Evolutionary conservation across 2,888 invertebrate genomes (phyloP).

Genomic region (Folsomia candida): DNA sequence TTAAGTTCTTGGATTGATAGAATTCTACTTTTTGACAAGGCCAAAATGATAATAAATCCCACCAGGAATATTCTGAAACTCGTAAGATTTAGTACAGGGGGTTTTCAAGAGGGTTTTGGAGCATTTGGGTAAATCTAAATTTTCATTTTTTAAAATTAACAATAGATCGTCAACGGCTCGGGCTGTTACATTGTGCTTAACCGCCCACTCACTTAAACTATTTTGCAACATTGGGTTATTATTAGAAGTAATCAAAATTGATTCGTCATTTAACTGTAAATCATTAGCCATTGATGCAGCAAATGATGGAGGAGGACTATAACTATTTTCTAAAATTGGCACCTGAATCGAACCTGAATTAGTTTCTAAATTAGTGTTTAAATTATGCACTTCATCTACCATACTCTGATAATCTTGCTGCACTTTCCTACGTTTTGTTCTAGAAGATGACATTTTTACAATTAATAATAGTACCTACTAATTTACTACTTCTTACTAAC

Average conservation of each 20-base stretch:
- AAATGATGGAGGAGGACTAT: no score
- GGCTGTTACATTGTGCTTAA: background rate
- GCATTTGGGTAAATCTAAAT: background rate
- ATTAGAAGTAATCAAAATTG: background rate
- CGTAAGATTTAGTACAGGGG: background rate
- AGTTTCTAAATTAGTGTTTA: no score
- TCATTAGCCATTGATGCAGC: no score
- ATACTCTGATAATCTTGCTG: background rate
- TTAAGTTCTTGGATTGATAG: background rate
- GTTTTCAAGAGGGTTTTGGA: background rate
- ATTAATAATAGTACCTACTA: no score
- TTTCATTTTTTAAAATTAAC: background rate
- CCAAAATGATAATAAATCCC: background rate
- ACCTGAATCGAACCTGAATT: no score
- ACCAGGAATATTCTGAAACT: background rate
- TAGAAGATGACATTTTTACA: background rate
- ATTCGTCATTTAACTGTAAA: background rate
- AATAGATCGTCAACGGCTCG: background rate
- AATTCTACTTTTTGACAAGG: background rate
- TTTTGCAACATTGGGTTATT: background rate
- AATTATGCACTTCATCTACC: background rate
- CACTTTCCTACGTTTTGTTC: background rate
- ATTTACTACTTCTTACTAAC: no score
- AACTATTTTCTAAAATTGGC: background rate
- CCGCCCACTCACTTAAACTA: background rate